Evolutionary conservation across 2,113 vertebrate species (phyloP).

Genomic region (Colinus virginianus): DNA sequence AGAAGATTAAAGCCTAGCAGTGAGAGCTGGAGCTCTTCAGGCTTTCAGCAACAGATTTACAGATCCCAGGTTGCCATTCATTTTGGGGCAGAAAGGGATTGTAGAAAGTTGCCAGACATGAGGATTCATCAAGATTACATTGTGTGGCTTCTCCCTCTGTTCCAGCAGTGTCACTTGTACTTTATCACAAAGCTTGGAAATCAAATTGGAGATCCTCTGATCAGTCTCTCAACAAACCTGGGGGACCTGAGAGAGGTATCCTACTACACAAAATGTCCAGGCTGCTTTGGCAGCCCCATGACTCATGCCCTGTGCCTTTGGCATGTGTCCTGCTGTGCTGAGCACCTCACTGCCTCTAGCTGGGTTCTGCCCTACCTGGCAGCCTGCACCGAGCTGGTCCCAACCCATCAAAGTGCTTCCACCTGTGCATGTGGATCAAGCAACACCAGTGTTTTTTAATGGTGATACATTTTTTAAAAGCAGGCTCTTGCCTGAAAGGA

Average conservation of each 20-base stretch:
- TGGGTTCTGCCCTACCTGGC: neutral
- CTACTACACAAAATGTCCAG: accelerated
- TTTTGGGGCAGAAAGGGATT: neutral
- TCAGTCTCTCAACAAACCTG: neutral
- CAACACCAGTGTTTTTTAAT: neutral
- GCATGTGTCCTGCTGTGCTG: accelerated
- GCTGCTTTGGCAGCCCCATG: neutral
- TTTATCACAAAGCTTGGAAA: neutral
- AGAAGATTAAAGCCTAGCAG: neutral
- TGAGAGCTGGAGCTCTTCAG: neutral
- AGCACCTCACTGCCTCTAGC: accelerated
- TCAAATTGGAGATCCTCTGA: neutral
- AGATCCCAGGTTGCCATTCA: neutral
- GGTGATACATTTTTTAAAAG: neutral
- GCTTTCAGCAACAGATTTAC: neutral
- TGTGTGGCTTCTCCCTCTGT: neutral
- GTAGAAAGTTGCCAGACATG: accelerated
- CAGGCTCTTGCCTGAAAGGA: neutral
- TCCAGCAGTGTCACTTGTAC: neutral
- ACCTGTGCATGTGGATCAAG: neutral
- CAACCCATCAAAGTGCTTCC: accelerated
- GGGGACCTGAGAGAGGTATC: neutral
- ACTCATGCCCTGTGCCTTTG: neutral
- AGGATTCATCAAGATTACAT: neutral
- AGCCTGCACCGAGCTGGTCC: neutral